phyloP scores from a whole-genome alignment of 1,140 invertebrate genomes.

The Branchinecta lindahli region DNA sequence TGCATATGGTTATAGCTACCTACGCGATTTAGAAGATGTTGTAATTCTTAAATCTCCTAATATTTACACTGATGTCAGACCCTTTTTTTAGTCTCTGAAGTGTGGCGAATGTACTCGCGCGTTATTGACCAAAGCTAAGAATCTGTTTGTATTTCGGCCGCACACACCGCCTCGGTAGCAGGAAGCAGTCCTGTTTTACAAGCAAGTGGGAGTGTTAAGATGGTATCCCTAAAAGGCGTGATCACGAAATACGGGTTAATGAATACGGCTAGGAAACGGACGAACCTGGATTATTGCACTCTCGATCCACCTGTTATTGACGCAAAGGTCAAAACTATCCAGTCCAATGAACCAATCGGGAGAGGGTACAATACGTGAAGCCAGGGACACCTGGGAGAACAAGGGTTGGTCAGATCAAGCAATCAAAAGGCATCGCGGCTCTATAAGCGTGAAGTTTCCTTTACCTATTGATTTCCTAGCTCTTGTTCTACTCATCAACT shows the following conservation, averaged over 20 bases:
- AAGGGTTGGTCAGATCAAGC: constrained; percentile 12
- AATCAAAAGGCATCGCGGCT: not conserved
- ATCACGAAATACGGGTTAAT: not conserved
- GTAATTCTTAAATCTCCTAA: too few species aligned
- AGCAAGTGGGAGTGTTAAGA: not conserved
- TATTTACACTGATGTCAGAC: too few species aligned
- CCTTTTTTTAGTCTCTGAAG: too few species aligned
- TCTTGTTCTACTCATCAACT: not conserved
- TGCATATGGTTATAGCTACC: too few species aligned
- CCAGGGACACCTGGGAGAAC: constrained; percentile 31
- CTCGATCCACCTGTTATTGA: constrained; percentile 44
- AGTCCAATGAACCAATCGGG: constrained; percentile 55
- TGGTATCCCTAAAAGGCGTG: not conserved
- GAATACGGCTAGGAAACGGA: not conserved
- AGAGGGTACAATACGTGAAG: constrained; percentile 37
- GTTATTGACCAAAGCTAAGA: too few species aligned
- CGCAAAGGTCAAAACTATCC: constrained; percentile 42
- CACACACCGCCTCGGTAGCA: too few species aligned
- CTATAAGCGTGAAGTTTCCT: not conserved
- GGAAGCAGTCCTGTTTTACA: not conserved
- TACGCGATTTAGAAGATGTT: too few species aligned
- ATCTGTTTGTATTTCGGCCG: too few species aligned
- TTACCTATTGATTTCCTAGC: not conserved
- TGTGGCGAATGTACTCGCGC: too few species aligned
- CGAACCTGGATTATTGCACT: constrained; percentile 37